phyloP scores from a whole-genome alignment of 2,113 vertebrate species.

The Leucosticte australis region DNA sequence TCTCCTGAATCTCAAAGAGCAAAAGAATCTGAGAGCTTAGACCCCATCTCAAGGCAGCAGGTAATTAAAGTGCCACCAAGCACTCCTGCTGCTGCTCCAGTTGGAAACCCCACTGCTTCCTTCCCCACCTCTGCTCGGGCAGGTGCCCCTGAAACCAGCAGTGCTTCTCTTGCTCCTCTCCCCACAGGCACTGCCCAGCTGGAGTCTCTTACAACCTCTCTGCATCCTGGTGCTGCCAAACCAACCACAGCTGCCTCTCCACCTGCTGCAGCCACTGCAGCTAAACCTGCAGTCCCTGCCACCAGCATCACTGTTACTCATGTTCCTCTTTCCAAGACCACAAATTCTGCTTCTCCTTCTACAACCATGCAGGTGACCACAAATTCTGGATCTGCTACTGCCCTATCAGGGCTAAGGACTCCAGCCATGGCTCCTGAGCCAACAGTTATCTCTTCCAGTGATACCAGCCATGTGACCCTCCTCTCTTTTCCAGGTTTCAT shows the following conservation, averaged over 20 bases:
- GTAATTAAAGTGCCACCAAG: not conserved
- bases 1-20: not conserved
- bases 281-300: not conserved
- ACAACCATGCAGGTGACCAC: not conserved
- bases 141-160: not conserved
- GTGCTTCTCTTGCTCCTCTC: not conserved
- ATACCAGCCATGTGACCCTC: not conserved
- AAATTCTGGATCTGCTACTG: not conserved
- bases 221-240: not conserved
- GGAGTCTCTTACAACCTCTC: not conserved
- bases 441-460: not conserved
- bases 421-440: not conserved
- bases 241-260: not conserved
- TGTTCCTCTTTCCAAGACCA: not conserved
- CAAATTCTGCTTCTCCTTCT: not conserved
- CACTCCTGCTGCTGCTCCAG: accelerated
- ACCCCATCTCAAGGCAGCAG: not conserved
- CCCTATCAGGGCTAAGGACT: not conserved
- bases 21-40: not conserved
- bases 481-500: not conserved
- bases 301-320: not conserved
- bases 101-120: accelerated
- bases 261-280: not conserved
- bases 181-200: not conserved
- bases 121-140: not conserved